phyloP scores from a whole-genome alignment of 2,797 vertebrate species.

The Gymnothorax reevesii region DNA sequence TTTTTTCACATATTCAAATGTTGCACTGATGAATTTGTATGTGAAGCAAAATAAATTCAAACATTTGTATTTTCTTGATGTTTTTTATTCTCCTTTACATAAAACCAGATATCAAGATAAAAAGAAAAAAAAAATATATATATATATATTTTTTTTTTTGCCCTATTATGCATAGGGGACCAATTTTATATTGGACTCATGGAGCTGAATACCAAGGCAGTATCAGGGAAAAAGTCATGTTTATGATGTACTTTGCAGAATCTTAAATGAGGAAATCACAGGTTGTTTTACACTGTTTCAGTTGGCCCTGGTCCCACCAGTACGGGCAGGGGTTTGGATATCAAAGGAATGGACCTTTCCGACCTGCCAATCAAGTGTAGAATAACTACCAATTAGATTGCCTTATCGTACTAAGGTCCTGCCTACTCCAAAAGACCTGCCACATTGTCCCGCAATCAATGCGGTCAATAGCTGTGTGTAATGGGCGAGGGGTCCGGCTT shows the following conservation, averaged over 20 bases:
- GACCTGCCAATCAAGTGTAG: too few relatives aligned
- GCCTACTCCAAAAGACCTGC: too few relatives aligned
- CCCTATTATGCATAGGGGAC: not conserved
- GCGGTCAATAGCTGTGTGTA: too few relatives aligned
- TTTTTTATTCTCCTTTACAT: not conserved
- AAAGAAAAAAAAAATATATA: not conserved
- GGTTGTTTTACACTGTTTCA: not conserved
- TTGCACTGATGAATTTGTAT: not conserved
- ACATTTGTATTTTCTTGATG: not conserved
- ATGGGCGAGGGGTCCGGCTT: too few relatives aligned
- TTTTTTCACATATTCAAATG: not conserved
- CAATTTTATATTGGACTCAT: not conserved
- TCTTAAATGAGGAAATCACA: not conserved
- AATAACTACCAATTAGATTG: not conserved
- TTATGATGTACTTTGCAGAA: not conserved
- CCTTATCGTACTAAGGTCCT: not conserved
- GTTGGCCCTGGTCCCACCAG: not conserved
- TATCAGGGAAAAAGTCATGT: not conserved
- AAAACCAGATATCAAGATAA: not conserved
- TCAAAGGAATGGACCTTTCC: not conserved
- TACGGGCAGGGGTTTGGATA: not conserved
- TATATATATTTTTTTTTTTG: not conserved
- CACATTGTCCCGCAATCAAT: too few relatives aligned
- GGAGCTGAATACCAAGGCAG: not conserved
- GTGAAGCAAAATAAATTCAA: not conserved